Conservation (phyloP, 2,797 vertebrate species). For the Allobates femoralis region DNA sequence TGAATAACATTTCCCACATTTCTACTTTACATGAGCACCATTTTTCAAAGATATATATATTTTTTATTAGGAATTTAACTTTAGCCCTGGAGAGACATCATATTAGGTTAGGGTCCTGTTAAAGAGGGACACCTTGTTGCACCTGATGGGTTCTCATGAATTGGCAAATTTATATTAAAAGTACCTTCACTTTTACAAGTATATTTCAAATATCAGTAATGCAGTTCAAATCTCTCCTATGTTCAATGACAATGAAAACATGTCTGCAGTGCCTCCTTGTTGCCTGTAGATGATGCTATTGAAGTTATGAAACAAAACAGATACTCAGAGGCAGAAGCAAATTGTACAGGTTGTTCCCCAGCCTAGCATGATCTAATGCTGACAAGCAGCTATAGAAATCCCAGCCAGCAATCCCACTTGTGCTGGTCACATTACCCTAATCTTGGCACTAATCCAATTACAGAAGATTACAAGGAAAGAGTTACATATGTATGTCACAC, state of each 20-base stretch:
- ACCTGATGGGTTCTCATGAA: too few species aligned
- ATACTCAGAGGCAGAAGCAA: not conserved
- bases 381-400: not conserved
- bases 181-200: too few species aligned
- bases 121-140: too few species aligned
- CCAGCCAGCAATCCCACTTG: constrained; percentile 1
- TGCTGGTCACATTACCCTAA: constrained; percentile 20
- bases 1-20: too few species aligned
- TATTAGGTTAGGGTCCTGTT: too few species aligned
- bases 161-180: too few species aligned
- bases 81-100: too few species aligned
- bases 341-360: not conserved
- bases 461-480: not conserved
- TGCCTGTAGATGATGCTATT: not conserved
- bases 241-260: not conserved
- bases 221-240: too few species aligned
- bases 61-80: too few species aligned
- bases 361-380: not conserved
- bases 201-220: too few species aligned
- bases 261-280: not conserved
- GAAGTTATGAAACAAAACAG: not conserved
- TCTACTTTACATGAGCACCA: too few species aligned
- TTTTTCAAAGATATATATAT: too few species aligned
- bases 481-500: not conserved
- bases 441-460: constrained; percentile 1